Evolutionary conservation across 2,797 vertebrate species (phyloP).

Genomic region (Chaenodraco wilsoni): DNA sequence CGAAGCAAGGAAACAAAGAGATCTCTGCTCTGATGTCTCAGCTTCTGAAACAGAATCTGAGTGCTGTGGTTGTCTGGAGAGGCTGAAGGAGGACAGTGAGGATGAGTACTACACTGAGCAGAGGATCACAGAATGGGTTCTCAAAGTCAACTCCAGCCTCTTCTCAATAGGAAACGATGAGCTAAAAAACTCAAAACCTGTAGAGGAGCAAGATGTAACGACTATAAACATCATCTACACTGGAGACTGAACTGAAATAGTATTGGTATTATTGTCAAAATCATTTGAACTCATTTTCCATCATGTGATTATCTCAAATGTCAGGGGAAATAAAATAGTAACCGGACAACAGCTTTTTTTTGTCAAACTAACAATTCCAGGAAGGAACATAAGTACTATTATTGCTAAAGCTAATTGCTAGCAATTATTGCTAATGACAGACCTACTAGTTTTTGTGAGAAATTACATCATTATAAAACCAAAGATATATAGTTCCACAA

Average conservation of each 20-base stretch:
- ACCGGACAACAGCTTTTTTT: neutral
- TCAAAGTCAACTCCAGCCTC: constrained; percentile 78
- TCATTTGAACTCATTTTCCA: neutral
- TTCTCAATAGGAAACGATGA: constrained; percentile 67
- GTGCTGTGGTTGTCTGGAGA: constrained; percentile 37
- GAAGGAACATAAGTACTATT: neutral
- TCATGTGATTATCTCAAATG: neutral
- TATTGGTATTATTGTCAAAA: neutral
- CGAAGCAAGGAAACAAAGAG: constrained; percentile 45
- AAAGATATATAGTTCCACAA: no score
- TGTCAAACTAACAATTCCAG: neutral
- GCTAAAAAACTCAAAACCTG: constrained; percentile 28
- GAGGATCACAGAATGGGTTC: constrained; percentile 82
- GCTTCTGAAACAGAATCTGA: constrained; percentile 72
- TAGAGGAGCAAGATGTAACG: constrained; percentile 77
- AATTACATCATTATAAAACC: no score
- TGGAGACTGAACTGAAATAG: constrained; percentile 58
- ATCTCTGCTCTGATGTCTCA: constrained; percentile 62
- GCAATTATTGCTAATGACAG: no score
- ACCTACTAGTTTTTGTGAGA: no score
- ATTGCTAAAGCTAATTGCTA: neutral
- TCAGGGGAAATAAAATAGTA: neutral
- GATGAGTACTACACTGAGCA: constrained; percentile 78
- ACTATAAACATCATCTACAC: constrained; percentile 82
- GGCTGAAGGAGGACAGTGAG: constrained; percentile 42